Evolutionary conservation across 2,797 vertebrate genomes (phyloP).

Genomic region (Luscinia megarhynchos): DNA sequence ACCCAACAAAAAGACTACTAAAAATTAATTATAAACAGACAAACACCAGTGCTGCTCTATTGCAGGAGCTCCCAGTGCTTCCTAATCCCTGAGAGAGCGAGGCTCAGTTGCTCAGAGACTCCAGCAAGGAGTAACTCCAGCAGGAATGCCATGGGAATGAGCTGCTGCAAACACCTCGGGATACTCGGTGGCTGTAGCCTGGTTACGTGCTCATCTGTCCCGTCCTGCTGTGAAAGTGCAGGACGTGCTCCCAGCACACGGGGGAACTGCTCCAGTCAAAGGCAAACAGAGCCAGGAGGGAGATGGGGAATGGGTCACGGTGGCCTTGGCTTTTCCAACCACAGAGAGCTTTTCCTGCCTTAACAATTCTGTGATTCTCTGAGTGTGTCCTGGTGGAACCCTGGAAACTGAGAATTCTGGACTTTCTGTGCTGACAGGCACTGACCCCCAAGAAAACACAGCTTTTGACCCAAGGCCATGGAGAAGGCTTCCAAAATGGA

Average conservation of each 20-base stretch:
- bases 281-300: neutral
- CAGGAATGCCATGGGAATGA: conserved; percentile 31
- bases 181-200: neutral
- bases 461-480: too few species aligned
- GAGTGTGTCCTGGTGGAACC: neutral
- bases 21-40: conserved; percentile 8
- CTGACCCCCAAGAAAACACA: too few species aligned
- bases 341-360: neutral
- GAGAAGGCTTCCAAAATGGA: too few species aligned
- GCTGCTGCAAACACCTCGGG: neutral
- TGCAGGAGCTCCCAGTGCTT: neutral
- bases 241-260: neutral
- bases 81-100: neutral
- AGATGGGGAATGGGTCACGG: neutral
- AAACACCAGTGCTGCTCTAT: neutral
- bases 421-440: too few species aligned
- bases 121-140: neutral
- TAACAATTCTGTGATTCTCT: neutral
- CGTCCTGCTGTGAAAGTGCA: neutral
- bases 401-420: too few species aligned
- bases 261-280: neutral
- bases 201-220: neutral
- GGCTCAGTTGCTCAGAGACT: neutral
- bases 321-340: neutral
- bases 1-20: neutral